A percentile compares a stretch with the other conserved stretches of the same genome.
Conservation (phyloP, 2,797 vertebrate genomes). For the Gallirallus australis region DNA sequence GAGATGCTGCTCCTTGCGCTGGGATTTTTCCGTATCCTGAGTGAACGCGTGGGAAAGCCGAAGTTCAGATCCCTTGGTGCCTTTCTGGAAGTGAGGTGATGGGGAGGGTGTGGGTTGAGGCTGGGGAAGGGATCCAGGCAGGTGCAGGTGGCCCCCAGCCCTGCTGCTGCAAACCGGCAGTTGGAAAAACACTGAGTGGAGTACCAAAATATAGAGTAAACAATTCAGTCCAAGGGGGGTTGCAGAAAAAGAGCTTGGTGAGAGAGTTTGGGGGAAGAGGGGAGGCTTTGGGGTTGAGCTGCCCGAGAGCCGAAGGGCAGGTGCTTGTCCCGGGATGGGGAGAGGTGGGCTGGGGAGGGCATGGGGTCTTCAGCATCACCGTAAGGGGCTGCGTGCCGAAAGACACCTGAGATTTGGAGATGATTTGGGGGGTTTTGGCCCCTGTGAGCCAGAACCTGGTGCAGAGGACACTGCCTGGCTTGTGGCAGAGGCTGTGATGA, state of each 20-base stretch:
- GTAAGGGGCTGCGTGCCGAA: too few relatives aligned
- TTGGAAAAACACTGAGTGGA: not conserved
- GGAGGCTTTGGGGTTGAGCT: not conserved
- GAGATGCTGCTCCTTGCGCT: not conserved
- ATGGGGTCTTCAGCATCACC: not conserved
- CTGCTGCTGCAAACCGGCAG: not conserved
- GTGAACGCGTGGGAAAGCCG: rapidly evolving
- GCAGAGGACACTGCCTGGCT: not conserved
- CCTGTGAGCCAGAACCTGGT: not conserved
- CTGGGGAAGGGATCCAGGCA: not conserved
- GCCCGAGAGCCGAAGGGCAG: not conserved
- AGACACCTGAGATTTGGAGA: not conserved
- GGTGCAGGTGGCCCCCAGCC: rapidly evolving
- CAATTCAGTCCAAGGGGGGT: too few relatives aligned
- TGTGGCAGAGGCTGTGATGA: not conserved
- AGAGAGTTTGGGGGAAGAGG: not conserved
- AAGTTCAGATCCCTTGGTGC: not conserved
- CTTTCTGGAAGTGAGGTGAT: not conserved
- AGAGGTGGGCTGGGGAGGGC: not conserved
- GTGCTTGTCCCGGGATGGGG: rapidly evolving
- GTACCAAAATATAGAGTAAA: not conserved
- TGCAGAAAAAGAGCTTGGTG: not conserved
- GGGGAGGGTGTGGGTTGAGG: not conserved
- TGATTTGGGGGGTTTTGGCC: not conserved
- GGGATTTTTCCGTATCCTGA: not conserved